Conservation (phyloP, 2,888 invertebrate genomes). For the Onchidella celtica region DNA sequence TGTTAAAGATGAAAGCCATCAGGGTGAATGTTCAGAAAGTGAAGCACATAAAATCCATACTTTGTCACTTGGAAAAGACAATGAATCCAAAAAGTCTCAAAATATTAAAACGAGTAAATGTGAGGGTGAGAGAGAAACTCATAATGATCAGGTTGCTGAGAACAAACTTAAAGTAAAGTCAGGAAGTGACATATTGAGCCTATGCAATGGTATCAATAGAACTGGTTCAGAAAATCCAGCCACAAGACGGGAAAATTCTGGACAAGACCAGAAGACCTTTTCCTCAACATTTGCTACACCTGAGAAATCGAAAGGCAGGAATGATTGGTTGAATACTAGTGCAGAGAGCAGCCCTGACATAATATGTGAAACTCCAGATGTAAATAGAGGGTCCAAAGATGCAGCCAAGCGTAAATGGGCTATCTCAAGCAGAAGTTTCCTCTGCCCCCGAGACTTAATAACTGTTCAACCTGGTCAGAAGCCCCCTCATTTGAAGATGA, state of each 20-base stretch:
- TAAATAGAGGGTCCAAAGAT: conserved; percentile 43
- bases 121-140: too few species aligned
- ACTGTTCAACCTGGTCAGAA: conserved; percentile 60
- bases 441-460: conserved; percentile 55
- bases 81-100: too few species aligned
- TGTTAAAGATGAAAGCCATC: neutral
- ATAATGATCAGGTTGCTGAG: too few species aligned
- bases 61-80: too few species aligned
- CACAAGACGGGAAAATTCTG: too few species aligned
- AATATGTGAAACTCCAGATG: conserved; percentile 69
- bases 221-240: too few species aligned
- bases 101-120: too few species aligned
- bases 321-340: neutral
- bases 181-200: too few species aligned
- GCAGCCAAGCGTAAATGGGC: neutral
- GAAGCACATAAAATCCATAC: too few species aligned
- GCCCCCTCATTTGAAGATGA: conserved; percentile 47
- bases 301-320: neutral
- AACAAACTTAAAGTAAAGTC: too few species aligned
- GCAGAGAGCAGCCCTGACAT: conserved; percentile 53
- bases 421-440: conserved; percentile 62
- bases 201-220: too few species aligned
- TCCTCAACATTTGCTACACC: neutral
- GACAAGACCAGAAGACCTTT: too few species aligned
- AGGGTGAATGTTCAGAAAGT: neutral